These are phyloP conservation scores for Hirtodrosophila duncani DNA, from an alignment of 2,888 invertebrate species.

Conservation along the genomic window DNA sequence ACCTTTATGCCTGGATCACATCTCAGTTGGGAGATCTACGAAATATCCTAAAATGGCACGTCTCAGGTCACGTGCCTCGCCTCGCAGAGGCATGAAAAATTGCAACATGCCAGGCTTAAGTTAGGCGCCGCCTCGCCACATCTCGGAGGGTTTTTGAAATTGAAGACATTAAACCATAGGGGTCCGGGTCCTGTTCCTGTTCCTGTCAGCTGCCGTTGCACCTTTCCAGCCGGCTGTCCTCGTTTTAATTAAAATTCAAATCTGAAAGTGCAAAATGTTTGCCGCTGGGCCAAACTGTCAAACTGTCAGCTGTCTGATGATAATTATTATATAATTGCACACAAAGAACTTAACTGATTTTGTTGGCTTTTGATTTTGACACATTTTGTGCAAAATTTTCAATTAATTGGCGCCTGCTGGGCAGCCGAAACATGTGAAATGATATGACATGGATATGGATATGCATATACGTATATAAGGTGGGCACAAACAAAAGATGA, in stretches of 20 bases:
- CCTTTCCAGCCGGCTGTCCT: constrained; percentile 6
- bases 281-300: constrained; percentile 16
- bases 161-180: too few relatives aligned
- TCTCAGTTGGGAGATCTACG: constrained; percentile 13
- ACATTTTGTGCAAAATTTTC: constrained; percentile 46
- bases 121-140: constrained; percentile 36
- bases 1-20: constrained; percentile 7
- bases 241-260: constrained; percentile 29
- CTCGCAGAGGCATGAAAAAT: constrained; percentile 41
- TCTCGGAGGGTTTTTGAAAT: too few relatives aligned
- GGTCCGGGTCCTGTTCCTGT: constrained; percentile 1
- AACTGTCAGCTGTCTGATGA: constrained; percentile 40
- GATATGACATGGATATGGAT: neutral
- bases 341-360: constrained; percentile 10
- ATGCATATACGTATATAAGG: too few relatives aligned
- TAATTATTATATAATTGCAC: constrained; percentile 58
- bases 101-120: constrained; percentile 31
- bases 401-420: constrained; percentile 47
- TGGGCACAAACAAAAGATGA: too few relatives aligned
- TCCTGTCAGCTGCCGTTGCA: constrained; percentile 10
- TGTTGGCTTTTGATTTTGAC: constrained; percentile 36
- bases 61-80: constrained; percentile 33
- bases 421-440: constrained; percentile 8
- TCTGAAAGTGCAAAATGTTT: constrained; percentile 16
- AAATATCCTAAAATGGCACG: neutral